Percentiles rank a stretch among this genome's conserved stretches.
These are phyloP conservation scores for Aphis gossypii DNA, from an alignment of 1,140 invertebrate genomes.

Conservation along the genomic window DNA sequence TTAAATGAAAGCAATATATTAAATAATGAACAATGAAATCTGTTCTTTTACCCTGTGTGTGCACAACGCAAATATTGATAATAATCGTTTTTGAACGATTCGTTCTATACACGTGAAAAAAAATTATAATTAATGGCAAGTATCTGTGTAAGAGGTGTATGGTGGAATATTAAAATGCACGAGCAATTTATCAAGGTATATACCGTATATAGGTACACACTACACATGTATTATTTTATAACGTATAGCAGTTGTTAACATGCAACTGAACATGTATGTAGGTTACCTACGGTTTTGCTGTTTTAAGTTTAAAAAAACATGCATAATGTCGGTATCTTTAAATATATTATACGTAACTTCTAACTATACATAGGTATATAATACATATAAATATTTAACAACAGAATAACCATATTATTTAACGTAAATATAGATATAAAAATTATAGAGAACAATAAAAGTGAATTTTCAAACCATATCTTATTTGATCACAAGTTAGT, in stretches of 20 bases:
- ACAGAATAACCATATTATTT: neutral
- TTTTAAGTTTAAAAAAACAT: slow-evolving; percentile 25
- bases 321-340: neutral
- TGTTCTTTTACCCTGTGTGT: neutral
- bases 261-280: slow-evolving; percentile 14
- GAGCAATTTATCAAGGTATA: slow-evolving; percentile 27
- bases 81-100: neutral
- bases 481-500: neutral
- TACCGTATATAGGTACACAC: neutral
- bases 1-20: neutral
- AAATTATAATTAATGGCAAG: slow-evolving; percentile 16
- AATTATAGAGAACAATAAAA: neutral
- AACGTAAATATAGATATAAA: neutral
- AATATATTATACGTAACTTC: neutral
- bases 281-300: slow-evolving; percentile 34
- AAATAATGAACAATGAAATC: neutral
- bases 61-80: neutral
- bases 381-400: neutral
- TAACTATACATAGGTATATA: neutral
- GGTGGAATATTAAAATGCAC: slow-evolving; percentile 11
- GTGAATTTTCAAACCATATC: slow-evolving; percentile 16
- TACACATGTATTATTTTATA: slow-evolving; percentile 11
- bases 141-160: neutral
- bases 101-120: neutral
- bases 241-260: slow-evolving; percentile 44